Percentiles rank a stretch among this genome's conserved stretches.
Conservation (phyloP, 2,888 invertebrate genomes). For the Lasioglossum marginatum region DNA sequence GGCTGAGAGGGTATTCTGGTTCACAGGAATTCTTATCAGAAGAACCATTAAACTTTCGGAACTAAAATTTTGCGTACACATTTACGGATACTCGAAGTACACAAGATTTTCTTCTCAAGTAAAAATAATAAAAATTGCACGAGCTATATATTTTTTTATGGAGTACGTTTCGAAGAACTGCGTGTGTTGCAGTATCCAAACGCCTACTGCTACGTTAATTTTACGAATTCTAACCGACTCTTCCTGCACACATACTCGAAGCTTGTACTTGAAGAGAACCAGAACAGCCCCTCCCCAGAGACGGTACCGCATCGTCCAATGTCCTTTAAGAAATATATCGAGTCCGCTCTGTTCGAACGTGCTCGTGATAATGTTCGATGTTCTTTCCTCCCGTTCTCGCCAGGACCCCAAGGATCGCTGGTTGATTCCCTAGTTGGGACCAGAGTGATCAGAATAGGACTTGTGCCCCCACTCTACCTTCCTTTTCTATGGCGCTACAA, state of each 20-base stretch:
- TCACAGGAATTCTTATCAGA: neutral
- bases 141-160: neutral
- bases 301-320: neutral
- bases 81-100: neutral
- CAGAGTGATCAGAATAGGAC: no score
- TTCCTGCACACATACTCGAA: neutral
- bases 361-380: neutral
- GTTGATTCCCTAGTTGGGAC: neutral
- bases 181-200: no score
- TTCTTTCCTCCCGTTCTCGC: neutral
- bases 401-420: no score
- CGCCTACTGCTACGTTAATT: neutral
- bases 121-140: neutral
- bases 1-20: neutral
- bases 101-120: neutral
- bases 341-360: neutral
- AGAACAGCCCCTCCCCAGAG: no score
- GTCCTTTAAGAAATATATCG: slow-evolving; percentile 6
- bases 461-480: no score
- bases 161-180: neutral
- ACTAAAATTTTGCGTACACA: neutral
- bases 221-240: neutral
- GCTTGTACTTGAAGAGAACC: neutral
- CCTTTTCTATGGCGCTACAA: no score
- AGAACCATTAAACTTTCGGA: neutral